A percentile compares a stretch with the other conserved stretches of the same genome.
Evolutionary conservation across 1,140 invertebrate genomes (phyloP).

Genomic region (Eulimnadia texana): DNA sequence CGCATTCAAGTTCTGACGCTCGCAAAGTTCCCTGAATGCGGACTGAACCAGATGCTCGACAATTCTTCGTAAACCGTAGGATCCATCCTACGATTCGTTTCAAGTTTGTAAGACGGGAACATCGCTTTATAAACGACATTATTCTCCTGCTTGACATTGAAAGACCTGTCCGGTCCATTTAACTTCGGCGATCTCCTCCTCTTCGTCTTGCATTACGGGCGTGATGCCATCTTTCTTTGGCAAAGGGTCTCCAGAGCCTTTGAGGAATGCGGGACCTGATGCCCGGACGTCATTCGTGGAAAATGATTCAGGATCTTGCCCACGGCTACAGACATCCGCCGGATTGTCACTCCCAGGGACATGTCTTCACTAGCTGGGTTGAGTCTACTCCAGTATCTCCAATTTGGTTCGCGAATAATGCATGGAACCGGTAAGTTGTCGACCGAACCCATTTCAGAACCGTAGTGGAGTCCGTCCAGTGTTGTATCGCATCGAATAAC

Average conservation of each 20-base stretch:
- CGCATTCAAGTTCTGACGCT: background rate
- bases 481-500: background rate
- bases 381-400: background rate
- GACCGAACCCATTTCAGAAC: slow-evolving; percentile 6
- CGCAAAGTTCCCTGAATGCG: background rate
- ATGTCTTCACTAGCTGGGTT: slow-evolving; percentile 7
- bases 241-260: background rate
- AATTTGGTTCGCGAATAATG: slow-evolving; percentile 10
- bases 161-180: background rate
- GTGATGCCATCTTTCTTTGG: background rate
- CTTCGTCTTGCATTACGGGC: too few relatives aligned
- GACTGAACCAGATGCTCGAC: background rate
- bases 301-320: background rate
- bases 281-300: background rate
- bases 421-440: background rate
- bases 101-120: background rate
- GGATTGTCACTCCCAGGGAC: slow-evolving; percentile 13
- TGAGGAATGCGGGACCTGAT: background rate
- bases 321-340: slow-evolving; percentile 8
- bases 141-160: background rate
- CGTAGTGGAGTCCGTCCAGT: slow-evolving; percentile 14
- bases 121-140: background rate
- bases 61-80: background rate
- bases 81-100: background rate
- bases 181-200: background rate